Conservation (phyloP, 2,888 invertebrate genomes). For the Margaritifera margaritifera region DNA sequence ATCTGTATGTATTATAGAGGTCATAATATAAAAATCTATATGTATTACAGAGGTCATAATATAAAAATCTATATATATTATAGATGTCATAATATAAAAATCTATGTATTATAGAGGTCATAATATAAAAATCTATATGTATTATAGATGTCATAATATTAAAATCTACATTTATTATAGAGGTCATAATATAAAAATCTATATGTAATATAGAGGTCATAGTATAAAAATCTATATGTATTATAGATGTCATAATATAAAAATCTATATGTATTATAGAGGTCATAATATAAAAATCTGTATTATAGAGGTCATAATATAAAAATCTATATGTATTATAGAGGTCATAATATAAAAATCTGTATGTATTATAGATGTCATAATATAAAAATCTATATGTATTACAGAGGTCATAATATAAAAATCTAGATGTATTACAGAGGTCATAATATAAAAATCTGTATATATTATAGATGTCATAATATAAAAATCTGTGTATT, state of each 20-base stretch:
- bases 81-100: background rate
- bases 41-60: background rate
- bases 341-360: background rate
- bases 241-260: background rate
- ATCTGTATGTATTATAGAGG: background rate
- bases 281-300: background rate
- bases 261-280: background rate
- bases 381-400: background rate
- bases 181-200: background rate
- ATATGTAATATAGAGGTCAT: background rate
- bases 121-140: background rate
- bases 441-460: background rate
- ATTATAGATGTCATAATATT: background rate
- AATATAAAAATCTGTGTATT: no score
- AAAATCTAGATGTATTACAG: background rate
- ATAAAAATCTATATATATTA: background rate
- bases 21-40: background rate
- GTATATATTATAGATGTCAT: background rate
- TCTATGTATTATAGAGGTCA: no score
- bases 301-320: no score
- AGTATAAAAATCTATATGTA: background rate
- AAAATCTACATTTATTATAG: background rate
- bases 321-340: background rate
- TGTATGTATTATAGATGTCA: background rate
- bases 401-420: background rate